Conservation (phyloP, 2,888 invertebrate species). For the Cryptus viduatorius region DNA sequence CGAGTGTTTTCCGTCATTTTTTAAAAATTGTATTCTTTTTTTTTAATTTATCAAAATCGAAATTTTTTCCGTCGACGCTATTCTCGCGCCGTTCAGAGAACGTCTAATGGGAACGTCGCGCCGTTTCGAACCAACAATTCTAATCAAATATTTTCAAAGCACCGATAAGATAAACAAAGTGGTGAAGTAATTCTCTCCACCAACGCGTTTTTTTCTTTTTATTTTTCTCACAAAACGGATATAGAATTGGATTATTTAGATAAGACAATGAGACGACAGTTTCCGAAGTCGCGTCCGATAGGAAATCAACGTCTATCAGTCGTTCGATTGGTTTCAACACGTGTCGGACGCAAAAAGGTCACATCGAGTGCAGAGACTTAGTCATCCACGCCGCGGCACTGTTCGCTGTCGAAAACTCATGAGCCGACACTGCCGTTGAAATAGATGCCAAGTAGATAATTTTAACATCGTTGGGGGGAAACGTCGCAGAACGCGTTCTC, state of each 20-base stretch:
- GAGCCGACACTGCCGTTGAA: slow-evolving; percentile 17
- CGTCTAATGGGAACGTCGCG: too few relatives aligned
- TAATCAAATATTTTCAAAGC: not conserved
- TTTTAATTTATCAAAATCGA: too few relatives aligned
- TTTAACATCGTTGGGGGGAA: slow-evolving; percentile 19
- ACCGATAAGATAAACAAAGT: not conserved
- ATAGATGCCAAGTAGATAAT: slow-evolving; percentile 30
- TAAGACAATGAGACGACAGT: too few relatives aligned
- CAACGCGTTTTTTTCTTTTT: too few relatives aligned
- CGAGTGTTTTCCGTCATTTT: slow-evolving; percentile 43
- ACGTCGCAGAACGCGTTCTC: not conserved
- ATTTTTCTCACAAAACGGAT: too few relatives aligned
- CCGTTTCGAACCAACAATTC: not conserved
- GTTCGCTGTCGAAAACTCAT: slow-evolving; percentile 3
- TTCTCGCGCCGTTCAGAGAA: too few relatives aligned
- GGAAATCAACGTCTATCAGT: too few relatives aligned
- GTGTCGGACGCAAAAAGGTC: not conserved
- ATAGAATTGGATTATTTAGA: too few relatives aligned
- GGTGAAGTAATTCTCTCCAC: not conserved
- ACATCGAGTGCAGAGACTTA: too few relatives aligned
- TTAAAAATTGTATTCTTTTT: not conserved
- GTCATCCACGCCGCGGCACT: too few relatives aligned
- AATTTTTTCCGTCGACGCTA: too few relatives aligned
- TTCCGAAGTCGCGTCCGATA: too few relatives aligned
- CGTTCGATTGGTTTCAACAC: not conserved